Evolutionary conservation across 1,140 invertebrate species (phyloP).

Genomic region (Pogonomyrmex californicus): DNA sequence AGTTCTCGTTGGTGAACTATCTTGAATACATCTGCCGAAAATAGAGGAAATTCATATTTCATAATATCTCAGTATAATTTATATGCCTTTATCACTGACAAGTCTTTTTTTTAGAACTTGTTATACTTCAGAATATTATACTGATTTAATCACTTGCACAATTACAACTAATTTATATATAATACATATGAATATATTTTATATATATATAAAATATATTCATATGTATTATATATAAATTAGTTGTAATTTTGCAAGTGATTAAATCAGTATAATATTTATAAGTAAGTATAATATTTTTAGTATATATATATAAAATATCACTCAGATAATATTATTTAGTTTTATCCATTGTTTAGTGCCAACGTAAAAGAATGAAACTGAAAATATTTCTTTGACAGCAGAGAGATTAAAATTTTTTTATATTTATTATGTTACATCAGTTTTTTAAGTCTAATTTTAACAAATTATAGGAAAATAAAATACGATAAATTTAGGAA

Average conservation of each 20-base stretch:
- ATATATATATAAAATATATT: too few species aligned
- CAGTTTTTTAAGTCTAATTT: too few species aligned
- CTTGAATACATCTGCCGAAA: slow-evolving; percentile 50
- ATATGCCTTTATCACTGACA: not conserved
- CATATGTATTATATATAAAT: not conserved
- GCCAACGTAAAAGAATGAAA: not conserved
- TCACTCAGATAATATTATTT: not conserved
- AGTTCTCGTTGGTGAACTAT: slow-evolving; percentile 69
- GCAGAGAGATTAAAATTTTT: not conserved
- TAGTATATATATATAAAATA: too few species aligned
- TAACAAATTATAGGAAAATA: not conserved
- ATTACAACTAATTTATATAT: not conserved
- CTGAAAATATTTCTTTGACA: not conserved
- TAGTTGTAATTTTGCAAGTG: not conserved
- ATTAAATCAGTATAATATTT: not conserved
- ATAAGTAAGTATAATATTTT: too few species aligned
- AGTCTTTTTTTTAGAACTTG: not conserved
- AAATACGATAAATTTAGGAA: not conserved
- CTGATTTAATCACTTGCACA: not conserved
- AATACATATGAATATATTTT: not conserved
- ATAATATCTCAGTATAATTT: slow-evolving; percentile 25
- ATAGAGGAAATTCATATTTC: slow-evolving; percentile 12
- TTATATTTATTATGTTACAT: too few species aligned
- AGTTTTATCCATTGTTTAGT: not conserved
- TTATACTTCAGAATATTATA: not conserved